Conservation (phyloP, 2,888 invertebrate species). For the Orthonychiurus folsomi region DNA sequence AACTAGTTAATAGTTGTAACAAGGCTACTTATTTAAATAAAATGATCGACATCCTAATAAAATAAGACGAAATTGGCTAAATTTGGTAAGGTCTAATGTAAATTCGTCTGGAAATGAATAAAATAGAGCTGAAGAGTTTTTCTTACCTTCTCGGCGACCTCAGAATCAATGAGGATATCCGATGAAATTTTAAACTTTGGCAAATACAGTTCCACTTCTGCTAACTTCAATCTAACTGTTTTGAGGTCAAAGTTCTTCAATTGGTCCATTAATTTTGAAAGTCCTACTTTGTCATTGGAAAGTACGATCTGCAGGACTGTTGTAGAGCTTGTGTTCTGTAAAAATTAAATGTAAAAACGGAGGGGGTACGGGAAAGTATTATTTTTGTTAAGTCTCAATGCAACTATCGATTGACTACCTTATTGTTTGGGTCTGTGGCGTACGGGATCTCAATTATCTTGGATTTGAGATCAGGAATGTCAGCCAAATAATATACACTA, state of each 20-base stretch:
- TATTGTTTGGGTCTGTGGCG: no score
- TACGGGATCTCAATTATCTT: conserved; percentile 9
- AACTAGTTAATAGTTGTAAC: no score
- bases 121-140: no score
- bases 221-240: not conserved
- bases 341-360: no score
- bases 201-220: conserved; percentile 4
- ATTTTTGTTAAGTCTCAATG: not conserved
- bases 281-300: not conserved
- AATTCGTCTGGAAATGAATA: not conserved
- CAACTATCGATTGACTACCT: no score
- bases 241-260: conserved; percentile 2
- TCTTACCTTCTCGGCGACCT: not conserved
- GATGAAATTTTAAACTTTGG: conserved; percentile 10
- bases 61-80: no score
- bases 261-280: conserved; percentile 2
- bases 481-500: not conserved
- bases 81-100: no score
- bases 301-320: conserved; percentile 7
- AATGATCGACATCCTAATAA: no score
- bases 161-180: not conserved
- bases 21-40: no score
- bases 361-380: no score
- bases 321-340: not conserved
- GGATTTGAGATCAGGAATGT: not conserved